phyloP scores from a whole-genome alignment of 2,113 vertebrate species.

The Plecotus auritus region DNA sequence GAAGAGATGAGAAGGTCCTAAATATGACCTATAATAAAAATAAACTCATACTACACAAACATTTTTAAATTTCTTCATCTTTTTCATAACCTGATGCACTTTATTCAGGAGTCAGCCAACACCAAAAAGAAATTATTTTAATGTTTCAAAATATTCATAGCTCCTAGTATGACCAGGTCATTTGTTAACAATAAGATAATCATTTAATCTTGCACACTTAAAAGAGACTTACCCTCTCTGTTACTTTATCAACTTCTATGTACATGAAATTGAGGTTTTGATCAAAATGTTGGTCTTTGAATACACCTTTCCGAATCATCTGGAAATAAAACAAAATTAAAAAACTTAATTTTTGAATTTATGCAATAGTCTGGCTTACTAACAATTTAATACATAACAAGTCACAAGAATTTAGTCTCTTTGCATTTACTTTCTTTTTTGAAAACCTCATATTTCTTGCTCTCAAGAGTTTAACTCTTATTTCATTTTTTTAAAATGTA shows the following conservation, averaged over 20 bases:
- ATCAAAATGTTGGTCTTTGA: constrained; percentile 99
- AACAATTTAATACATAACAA: background rate
- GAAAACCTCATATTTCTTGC: background rate
- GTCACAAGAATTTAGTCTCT: background rate
- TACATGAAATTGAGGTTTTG: constrained; percentile 99
- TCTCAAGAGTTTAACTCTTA: background rate
- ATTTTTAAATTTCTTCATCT: background rate
- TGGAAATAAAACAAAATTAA: constrained; percentile 72
- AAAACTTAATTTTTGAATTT: background rate
- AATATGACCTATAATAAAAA: background rate
- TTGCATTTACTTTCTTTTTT: background rate
- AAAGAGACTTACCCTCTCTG: constrained; percentile 91
- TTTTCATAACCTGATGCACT: background rate
- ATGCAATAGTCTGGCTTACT: background rate
- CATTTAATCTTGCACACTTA: accelerated
- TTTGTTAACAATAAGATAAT: background rate
- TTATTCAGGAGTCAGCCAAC: background rate
- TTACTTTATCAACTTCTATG: constrained; percentile 99
- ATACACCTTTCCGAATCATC: constrained; percentile 99
- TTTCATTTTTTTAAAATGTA: too few relatives aligned
- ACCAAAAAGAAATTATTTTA: background rate
- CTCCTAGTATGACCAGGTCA: background rate
- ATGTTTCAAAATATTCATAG: background rate
- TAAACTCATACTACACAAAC: background rate
- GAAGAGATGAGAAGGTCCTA: background rate